These are phyloP conservation scores for Heliothis subflexa DNA, from an alignment of 1,140 invertebrate genomes.

Conservation along the genomic window DNA sequence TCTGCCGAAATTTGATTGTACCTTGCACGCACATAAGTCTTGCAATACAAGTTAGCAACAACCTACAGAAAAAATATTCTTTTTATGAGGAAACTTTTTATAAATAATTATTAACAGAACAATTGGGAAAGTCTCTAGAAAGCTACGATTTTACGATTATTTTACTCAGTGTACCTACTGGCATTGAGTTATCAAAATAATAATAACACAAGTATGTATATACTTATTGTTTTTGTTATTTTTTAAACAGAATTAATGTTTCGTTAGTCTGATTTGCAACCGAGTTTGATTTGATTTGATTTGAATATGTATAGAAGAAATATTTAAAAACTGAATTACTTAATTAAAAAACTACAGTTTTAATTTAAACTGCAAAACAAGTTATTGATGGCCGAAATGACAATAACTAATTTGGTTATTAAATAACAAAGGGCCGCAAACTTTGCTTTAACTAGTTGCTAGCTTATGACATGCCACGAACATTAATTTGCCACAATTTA, in stretches of 20 bases:
- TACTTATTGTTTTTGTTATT: slow-evolving; percentile 3
- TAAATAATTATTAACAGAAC: neutral
- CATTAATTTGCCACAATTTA: slow-evolving; percentile 24
- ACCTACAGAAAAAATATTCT: slow-evolving; percentile 2
- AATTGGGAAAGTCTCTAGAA: slow-evolving; percentile 16
- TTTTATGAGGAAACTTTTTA: slow-evolving; percentile 15
- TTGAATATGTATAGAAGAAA: too few species aligned
- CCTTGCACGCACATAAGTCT: slow-evolving; percentile 31
- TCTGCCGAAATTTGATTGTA: slow-evolving; percentile 40
- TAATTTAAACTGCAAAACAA: too few species aligned
- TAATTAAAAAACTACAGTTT: slow-evolving; percentile 9
- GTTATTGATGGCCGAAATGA: too few species aligned
- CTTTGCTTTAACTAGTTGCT: neutral
- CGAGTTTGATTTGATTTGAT: too few species aligned
- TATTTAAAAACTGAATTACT: neutral
- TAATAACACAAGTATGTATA: neutral
- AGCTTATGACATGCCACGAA: slow-evolving; percentile 19
- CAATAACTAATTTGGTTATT: too few species aligned
- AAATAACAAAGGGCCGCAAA: neutral
- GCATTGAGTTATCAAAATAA: slow-evolving; percentile 8
- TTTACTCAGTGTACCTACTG: too few species aligned
- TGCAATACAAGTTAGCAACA: slow-evolving; percentile 19
- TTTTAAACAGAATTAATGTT: neutral
- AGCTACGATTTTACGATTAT: neutral
- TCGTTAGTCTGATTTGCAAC: neutral